Evolutionary conservation across 2,797 vertebrate species (phyloP).

Genomic region (Basileuterus tristriatus): DNA sequence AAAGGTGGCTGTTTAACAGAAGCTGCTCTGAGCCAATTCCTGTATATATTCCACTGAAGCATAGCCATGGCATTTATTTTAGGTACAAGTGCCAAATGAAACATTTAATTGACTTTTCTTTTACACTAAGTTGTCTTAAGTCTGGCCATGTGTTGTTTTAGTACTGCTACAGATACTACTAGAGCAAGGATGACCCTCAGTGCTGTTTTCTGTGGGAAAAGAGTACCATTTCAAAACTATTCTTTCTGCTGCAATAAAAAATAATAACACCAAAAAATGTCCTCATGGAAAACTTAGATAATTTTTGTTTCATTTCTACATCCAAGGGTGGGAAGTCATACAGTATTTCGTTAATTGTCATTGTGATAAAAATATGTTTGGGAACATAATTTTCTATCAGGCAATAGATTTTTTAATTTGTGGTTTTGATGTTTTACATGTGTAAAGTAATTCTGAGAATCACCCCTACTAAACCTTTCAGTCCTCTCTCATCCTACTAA

Average conservation of each 20-base stretch:
- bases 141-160: not conserved
- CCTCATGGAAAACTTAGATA: not conserved
- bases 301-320: not conserved
- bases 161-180: not conserved
- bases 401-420: not conserved
- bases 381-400: not conserved
- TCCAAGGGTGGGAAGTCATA: not conserved
- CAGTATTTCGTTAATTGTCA: not conserved
- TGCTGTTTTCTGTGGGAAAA: not conserved
- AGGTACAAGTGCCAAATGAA: slow-evolving; percentile 36
- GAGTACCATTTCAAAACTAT: not conserved
- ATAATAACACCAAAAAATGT: not conserved
- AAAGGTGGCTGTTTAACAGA: slow-evolving; percentile 22
- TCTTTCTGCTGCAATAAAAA: slow-evolving; percentile 5
- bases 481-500: slow-evolving; percentile 41
- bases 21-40: slow-evolving; percentile 26
- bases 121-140: slow-evolving; percentile 14
- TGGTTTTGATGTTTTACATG: slow-evolving; percentile 10
- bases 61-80: slow-evolving; percentile 23
- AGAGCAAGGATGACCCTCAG: not conserved
- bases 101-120: slow-evolving; percentile 44
- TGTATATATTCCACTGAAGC: not conserved
- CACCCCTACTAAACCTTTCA: slow-evolving; percentile 37
- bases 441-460: slow-evolving; percentile 42
- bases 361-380: not conserved